Percentiles rank a stretch among this genome's conserved stretches.
Conservation (phyloP, 1,140 invertebrate genomes). For the Mycetomoellerius zeteki region DNA sequence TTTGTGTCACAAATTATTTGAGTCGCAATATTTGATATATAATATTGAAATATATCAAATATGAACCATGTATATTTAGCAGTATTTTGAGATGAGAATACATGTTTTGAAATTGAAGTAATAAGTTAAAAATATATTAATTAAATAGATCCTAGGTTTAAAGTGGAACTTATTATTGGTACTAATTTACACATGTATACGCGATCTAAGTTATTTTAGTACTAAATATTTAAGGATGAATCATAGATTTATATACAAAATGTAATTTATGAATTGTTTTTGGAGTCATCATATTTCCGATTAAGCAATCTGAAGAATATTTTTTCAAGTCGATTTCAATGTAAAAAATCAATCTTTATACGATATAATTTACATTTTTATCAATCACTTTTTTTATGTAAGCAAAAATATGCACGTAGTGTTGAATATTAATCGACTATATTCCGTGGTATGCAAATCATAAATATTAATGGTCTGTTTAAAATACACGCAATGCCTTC, state of each 20-base stretch:
- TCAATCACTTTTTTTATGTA: slow-evolving; percentile 30
- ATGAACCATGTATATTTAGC: not conserved
- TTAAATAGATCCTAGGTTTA: not conserved
- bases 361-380: slow-evolving; percentile 43
- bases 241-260: not conserved
- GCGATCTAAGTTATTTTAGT: not conserved
- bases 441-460: not conserved
- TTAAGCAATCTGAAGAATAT: not conserved
- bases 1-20: slow-evolving; percentile 13
- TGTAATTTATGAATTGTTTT: not conserved
- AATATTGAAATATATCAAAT: slow-evolving; percentile 16
- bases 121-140: slow-evolving; percentile 3
- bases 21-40: slow-evolving; percentile 4
- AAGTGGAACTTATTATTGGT: not conserved
- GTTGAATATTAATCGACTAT: slow-evolving; percentile 35
- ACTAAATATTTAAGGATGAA: not conserved
- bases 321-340: not conserved
- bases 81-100: slow-evolving; percentile 13
- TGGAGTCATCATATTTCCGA: not conserved
- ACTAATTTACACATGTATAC: not conserved
- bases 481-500: slow-evolving; percentile 35
- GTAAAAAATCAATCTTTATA: not conserved
- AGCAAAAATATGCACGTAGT: not conserved
- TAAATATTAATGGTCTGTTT: slow-evolving; percentile 42
- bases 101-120: not conserved